Conservation (phyloP, 2,888 invertebrate genomes). For the Himalopsyche kuldschensis region DNA sequence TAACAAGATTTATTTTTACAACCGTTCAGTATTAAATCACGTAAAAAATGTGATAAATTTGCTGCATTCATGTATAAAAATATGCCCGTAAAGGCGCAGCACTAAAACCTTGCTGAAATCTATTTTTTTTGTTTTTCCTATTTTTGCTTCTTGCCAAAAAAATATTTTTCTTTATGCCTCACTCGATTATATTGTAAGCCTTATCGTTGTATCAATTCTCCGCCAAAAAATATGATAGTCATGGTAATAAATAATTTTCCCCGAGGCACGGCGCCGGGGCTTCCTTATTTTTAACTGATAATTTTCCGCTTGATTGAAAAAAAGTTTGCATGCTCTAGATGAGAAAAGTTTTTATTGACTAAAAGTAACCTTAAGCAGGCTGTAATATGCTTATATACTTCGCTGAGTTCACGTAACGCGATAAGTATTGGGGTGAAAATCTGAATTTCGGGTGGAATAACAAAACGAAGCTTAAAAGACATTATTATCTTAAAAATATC, state of each 20-base stretch:
- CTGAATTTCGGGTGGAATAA: too few relatives aligned
- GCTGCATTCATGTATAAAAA: too few relatives aligned
- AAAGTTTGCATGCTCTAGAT: constrained; percentile 18
- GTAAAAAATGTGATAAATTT: too few relatives aligned
- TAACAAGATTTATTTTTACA: too few relatives aligned
- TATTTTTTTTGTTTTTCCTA: too few relatives aligned
- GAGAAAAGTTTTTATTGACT: constrained; percentile 24
- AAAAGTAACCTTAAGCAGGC: not conserved
- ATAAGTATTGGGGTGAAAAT: not conserved
- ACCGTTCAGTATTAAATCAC: too few relatives aligned
- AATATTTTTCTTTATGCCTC: not conserved
- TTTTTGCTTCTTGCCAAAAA: not conserved
- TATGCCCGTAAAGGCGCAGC: too few relatives aligned
- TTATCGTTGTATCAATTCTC: not conserved
- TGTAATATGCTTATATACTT: not conserved
- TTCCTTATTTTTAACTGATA: constrained; percentile 11
- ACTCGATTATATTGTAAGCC: not conserved
- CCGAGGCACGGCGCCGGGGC: not conserved
- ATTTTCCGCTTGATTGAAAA: constrained; percentile 29
- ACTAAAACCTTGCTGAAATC: too few relatives aligned
- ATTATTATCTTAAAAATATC: too few relatives aligned
- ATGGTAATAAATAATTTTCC: constrained; percentile 1
- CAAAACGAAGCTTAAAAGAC: too few relatives aligned
- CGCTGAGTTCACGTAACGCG: not conserved
- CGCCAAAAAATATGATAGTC: not conserved